These are phyloP conservation scores for Jaculus jaculus DNA, from an alignment of 2,113 vertebrate genomes.

Conservation along the genomic window DNA sequence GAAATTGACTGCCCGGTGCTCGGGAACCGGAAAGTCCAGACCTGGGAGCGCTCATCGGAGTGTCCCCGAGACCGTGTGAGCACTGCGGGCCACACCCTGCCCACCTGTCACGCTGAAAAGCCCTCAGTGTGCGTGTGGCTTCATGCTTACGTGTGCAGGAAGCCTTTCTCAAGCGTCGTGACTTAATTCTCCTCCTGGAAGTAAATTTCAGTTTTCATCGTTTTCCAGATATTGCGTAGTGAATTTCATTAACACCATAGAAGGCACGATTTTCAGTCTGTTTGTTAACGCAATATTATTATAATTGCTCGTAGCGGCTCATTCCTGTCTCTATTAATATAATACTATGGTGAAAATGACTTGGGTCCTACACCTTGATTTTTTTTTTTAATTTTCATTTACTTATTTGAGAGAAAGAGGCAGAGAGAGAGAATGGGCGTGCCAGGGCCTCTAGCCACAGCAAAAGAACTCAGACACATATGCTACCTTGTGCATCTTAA, in stretches of 20 bases:
- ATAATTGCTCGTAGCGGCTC: too few relatives aligned
- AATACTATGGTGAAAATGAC: background rate
- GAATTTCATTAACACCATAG: background rate
- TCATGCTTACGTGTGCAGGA: background rate
- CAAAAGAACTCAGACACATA: too few relatives aligned
- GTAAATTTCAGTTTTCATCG: slow-evolving; percentile 47
- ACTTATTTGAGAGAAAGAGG: too few relatives aligned
- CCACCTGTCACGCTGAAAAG: slow-evolving; percentile 33
- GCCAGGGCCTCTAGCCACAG: too few relatives aligned
- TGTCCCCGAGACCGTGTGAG: slow-evolving; percentile 51
- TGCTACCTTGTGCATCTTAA: too few relatives aligned
- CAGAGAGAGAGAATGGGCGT: too few relatives aligned
- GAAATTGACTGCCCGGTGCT: slow-evolving; percentile 50
- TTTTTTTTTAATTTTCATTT: background rate
- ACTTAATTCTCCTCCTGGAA: slow-evolving; percentile 32
- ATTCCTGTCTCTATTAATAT: background rate
- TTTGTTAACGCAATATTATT: background rate
- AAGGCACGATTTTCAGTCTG: background rate
- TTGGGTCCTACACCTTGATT: slow-evolving; percentile 24
- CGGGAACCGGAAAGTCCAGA: slow-evolving; percentile 64
- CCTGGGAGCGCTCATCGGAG: slow-evolving; percentile 44
- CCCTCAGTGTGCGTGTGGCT: slow-evolving; percentile 41
- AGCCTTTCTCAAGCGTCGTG: slow-evolving; percentile 14
- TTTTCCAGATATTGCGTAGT: slow-evolving; percentile 31
- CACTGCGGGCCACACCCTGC: slow-evolving; percentile 65